Conservation (phyloP, 2,797 vertebrate species). For the Gymnoscopelus braueri region DNA sequence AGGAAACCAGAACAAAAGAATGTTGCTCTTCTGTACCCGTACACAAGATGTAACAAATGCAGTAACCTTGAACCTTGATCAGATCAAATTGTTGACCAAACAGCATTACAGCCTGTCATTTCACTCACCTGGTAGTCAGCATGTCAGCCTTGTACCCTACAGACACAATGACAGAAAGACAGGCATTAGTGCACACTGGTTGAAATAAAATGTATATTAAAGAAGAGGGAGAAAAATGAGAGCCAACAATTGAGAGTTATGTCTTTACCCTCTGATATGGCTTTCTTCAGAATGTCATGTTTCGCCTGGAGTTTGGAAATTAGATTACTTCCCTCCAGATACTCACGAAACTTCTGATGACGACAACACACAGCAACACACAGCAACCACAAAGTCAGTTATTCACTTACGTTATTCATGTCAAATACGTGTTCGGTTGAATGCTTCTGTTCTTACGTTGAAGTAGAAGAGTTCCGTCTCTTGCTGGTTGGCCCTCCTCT, state of each 20-base stretch:
- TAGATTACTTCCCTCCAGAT: slow-evolving; percentile 87
- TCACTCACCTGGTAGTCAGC: slow-evolving; percentile 79
- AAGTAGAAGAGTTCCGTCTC: slow-evolving; percentile 99
- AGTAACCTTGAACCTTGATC: no score
- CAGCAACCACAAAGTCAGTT: neutral
- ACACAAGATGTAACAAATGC: neutral
- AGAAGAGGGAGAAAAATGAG: slow-evolving; percentile 2
- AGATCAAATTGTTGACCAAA: no score
- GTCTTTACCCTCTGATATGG: slow-evolving; percentile 85
- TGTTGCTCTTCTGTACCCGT: no score
- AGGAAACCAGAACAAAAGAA: no score
- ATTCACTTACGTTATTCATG: neutral
- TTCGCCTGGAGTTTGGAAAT: slow-evolving; percentile 92
- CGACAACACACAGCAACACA: neutral
- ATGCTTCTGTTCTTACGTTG: slow-evolving; percentile 81
- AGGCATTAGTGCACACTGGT: neutral
- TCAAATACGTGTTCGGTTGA: no score
- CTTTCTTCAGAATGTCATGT: slow-evolving; percentile 88
- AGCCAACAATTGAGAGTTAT: neutral
- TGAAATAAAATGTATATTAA: neutral
- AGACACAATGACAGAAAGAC: slow-evolving; percentile 7
- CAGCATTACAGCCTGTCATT: neutral
- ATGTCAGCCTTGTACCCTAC: slow-evolving; percentile 81
- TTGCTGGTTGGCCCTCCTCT: slow-evolving; percentile 95
- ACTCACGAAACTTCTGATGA: slow-evolving; percentile 89